A percentile compares a stretch with the other conserved stretches of the same genome.
phyloP scores from a whole-genome alignment of 2,113 vertebrate species.

The Malurus cyaneus region DNA sequence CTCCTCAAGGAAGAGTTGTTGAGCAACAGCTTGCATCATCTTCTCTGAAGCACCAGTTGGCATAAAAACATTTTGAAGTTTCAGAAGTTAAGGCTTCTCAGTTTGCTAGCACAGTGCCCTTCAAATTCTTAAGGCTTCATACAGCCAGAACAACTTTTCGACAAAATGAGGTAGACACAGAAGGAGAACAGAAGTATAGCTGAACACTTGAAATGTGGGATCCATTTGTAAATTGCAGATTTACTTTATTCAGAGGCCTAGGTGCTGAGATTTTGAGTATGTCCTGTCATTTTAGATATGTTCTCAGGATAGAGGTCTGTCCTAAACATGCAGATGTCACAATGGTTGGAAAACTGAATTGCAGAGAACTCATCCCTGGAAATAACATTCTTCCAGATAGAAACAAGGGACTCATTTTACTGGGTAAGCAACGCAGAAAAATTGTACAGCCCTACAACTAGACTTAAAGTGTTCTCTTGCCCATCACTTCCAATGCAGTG shows the following conservation, averaged over 20 bases:
- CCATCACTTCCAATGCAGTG: neutral
- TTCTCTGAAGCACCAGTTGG: neutral
- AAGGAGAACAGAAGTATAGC: neutral
- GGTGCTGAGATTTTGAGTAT: neutral
- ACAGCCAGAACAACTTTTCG: neutral
- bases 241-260: neutral
- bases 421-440: neutral
- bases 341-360: neutral
- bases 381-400: neutral
- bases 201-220: neutral
- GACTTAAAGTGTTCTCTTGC: neutral
- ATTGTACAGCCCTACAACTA: neutral
- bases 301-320: neutral
- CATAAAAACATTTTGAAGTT: neutral
- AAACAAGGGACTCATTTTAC: neutral
- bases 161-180: neutral
- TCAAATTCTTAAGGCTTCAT: neutral
- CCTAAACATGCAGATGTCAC: neutral
- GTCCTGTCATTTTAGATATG: neutral
- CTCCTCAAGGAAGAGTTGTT: neutral
- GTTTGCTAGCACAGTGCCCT: neutral
- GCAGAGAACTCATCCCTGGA: neutral
- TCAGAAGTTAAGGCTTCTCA: neutral
- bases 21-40: neutral
- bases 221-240: neutral